Evolutionary conservation across 2,113 vertebrate species (phyloP).

Genomic region (Phalacrocorax pelagicus): DNA sequence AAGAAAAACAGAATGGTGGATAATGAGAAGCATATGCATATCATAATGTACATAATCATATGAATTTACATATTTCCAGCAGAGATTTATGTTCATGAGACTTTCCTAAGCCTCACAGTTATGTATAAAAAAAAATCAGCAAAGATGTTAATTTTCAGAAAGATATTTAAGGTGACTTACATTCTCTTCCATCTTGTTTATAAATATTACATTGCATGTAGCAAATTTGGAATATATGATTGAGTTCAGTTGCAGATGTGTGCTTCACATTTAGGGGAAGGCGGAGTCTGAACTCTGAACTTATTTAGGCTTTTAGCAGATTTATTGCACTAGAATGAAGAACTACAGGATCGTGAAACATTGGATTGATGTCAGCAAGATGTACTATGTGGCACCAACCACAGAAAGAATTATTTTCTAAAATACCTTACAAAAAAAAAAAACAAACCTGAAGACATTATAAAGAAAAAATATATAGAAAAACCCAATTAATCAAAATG

Average conservation of each 20-base stretch:
- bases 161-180: not conserved
- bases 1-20: not conserved
- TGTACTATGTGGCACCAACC: not conserved
- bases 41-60: not conserved
- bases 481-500: not conserved
- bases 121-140: not conserved
- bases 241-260: not conserved
- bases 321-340: not conserved
- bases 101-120: not conserved
- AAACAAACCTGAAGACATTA: not conserved
- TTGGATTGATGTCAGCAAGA: not conserved
- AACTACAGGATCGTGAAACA: not conserved
- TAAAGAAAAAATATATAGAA: not conserved
- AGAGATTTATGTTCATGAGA: not conserved
- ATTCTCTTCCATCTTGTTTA: not conserved
- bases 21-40: not conserved
- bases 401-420: not conserved
- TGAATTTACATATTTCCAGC: not conserved
- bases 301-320: not conserved
- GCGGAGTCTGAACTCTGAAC: not conserved
- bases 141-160: not conserved
- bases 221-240: not conserved
- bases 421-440: not conserved
- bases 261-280: not conserved
- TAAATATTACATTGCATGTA: not conserved